Percentiles rank a stretch among this genome's conserved stretches.
Evolutionary conservation across 2,888 invertebrate genomes (phyloP).

Genomic region (Agrotis puta): DNA sequence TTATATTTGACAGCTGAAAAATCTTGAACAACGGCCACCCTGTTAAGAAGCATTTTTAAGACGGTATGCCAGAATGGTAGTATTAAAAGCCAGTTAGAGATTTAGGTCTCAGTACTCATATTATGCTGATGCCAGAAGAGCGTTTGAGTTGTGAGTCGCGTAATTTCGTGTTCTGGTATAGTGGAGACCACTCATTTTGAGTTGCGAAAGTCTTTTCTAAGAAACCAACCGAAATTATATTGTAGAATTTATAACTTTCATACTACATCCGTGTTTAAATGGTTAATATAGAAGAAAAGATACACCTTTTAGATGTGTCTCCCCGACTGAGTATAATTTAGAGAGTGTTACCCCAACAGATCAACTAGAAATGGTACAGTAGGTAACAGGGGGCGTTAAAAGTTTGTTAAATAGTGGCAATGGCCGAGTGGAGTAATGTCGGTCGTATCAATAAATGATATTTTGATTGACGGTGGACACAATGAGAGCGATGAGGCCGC

Average conservation of each 20-base stretch:
- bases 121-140: no score
- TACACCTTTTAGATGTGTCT: background rate
- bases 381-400: conserved; percentile 18
- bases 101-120: no score
- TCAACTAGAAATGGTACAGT: conserved; percentile 2
- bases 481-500: conserved; percentile 43
- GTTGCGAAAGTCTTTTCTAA: no score
- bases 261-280: background rate
- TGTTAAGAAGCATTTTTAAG: no score
- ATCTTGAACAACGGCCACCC: background rate
- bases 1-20: conserved; percentile 3
- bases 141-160: no score
- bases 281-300: background rate
- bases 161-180: no score
- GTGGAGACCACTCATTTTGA: no score
- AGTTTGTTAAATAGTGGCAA: conserved; percentile 34
- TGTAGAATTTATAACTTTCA: no score
- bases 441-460: conserved; percentile 51
- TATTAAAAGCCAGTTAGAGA: no score
- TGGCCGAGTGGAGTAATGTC: conserved; percentile 25
- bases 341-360: conserved; percentile 1
- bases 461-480: conserved; percentile 50
- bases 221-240: no score
- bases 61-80: no score
- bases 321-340: background rate